A percentile compares a stretch with the other conserved stretches of the same genome.
Conservation (phyloP, 2,113 vertebrate species). For the Jacana jacana region DNA sequence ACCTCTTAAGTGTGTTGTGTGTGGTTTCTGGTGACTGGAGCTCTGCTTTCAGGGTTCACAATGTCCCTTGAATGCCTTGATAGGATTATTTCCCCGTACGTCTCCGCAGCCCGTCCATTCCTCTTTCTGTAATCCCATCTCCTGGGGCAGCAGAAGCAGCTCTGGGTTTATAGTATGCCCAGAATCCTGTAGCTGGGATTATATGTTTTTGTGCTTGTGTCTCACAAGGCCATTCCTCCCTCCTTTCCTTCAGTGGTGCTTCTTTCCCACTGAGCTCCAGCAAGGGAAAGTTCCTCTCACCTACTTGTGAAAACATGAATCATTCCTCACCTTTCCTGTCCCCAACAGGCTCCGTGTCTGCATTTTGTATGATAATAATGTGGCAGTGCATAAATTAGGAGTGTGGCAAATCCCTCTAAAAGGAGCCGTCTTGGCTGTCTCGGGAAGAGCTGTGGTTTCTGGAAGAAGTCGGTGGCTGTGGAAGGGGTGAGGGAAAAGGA, state of each 20-base stretch:
- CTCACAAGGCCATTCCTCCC: neutral
- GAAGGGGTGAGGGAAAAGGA: neutral
- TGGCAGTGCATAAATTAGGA: slow-evolving; percentile 62
- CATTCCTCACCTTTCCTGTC: slow-evolving; percentile 65
- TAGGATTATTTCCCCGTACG: slow-evolving; percentile 41
- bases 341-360: slow-evolving; percentile 52
- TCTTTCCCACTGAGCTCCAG: neutral
- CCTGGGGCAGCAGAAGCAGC: slow-evolving; percentile 36
- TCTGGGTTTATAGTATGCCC: slow-evolving; percentile 25
- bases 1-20: slow-evolving; percentile 25
- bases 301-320: slow-evolving; percentile 56
- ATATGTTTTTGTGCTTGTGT: neutral
- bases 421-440: neutral
- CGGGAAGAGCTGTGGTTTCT: neutral
- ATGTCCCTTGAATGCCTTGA: slow-evolving; percentile 52
- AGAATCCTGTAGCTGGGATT: slow-evolving; percentile 40
- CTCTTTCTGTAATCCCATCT: slow-evolving; percentile 59
- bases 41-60: slow-evolving; percentile 46
- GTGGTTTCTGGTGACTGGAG: slow-evolving; percentile 39
- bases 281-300: slow-evolving; percentile 37
- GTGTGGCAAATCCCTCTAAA: slow-evolving; percentile 40
- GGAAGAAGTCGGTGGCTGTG: neutral
- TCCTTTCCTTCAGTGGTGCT: neutral
- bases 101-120: neutral
- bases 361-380: slow-evolving; percentile 49